Percentiles rank a stretch among this genome's conserved stretches.
Conservation (phyloP, 1,140 invertebrate species). For the Adelges cooleyi region DNA sequence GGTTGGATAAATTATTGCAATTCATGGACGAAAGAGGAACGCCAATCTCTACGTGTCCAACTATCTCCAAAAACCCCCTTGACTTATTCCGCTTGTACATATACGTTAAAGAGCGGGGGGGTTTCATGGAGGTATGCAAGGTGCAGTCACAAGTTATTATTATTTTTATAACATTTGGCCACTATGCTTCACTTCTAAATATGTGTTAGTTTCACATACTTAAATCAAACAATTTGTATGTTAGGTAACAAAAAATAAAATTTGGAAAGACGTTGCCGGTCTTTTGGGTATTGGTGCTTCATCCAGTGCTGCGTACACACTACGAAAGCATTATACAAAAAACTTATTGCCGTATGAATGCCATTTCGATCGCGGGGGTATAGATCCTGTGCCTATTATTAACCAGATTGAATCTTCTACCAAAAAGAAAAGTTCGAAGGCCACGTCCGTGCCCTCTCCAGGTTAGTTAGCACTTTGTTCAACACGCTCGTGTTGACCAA, state of each 20-base stretch:
- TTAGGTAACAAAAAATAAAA: constrained; percentile 94
- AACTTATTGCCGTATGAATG: constrained; percentile 92
- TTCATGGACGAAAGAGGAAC: constrained; percentile 90
- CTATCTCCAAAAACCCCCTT: constrained; percentile 93
- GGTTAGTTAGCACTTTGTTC: constrained; percentile 46
- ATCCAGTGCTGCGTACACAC: constrained; percentile 90
- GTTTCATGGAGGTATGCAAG: constrained; percentile 90
- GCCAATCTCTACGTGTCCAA: constrained; percentile 87
- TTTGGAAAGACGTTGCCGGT: constrained; percentile 95
- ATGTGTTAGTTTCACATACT: neutral
- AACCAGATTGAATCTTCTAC: constrained; percentile 81
- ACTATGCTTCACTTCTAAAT: neutral
- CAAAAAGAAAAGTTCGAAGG: constrained; percentile 76
- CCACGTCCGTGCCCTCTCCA: constrained; percentile 67
- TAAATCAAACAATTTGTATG: constrained; percentile 29
- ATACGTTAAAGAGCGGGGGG: constrained; percentile 88
- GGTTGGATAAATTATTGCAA: constrained; percentile 81
- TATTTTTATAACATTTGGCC: neutral
- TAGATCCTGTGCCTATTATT: constrained; percentile 89
- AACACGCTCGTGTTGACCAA: constrained; percentile 2
- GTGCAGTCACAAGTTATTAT: constrained; percentile 42
- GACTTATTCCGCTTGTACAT: constrained; percentile 94
- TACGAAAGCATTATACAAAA: constrained; percentile 95
- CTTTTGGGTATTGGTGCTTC: constrained; percentile 86
- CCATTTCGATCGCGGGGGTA: constrained; percentile 89